Evolutionary conservation across 2,888 invertebrate genomes (phyloP).

Genomic region (Phengaris arion): DNA sequence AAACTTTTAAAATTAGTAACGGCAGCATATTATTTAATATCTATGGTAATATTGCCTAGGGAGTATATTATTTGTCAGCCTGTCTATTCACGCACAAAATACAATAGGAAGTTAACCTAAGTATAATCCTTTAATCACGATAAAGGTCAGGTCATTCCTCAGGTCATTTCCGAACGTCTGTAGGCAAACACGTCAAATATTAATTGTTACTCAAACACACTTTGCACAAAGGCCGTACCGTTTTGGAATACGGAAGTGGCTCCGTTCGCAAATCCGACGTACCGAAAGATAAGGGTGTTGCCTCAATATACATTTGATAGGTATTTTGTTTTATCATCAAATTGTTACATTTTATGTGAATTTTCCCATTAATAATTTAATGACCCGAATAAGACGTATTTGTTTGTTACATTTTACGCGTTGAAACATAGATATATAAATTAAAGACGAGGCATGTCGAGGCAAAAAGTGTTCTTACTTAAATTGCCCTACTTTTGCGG

Average conservation of each 20-base stretch:
- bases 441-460: no score
- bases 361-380: background rate
- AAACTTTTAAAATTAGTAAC: no score
- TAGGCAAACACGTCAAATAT: slow-evolving; percentile 27
- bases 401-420: no score
- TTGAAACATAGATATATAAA: no score
- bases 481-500: no score
- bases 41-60: no score
- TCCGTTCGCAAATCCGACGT: slow-evolving; percentile 5
- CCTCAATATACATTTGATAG: background rate
- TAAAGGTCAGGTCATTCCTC: slow-evolving; percentile 8
- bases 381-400: no score
- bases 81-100: background rate
- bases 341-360: background rate
- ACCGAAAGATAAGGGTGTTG: slow-evolving; percentile 4
- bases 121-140: slow-evolving; percentile 7
- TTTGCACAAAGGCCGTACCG: slow-evolving; percentile 20
- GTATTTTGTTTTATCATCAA: background rate
- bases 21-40: no score
- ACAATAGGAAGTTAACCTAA: background rate
- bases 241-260: slow-evolving; percentile 14
- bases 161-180: slow-evolving; percentile 24
- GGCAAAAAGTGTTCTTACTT: no score
- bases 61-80: background rate
- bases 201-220: slow-evolving; percentile 30